phyloP scores from a whole-genome alignment of 2,797 vertebrate species.

The Odontamblyopus lacepedii region DNA sequence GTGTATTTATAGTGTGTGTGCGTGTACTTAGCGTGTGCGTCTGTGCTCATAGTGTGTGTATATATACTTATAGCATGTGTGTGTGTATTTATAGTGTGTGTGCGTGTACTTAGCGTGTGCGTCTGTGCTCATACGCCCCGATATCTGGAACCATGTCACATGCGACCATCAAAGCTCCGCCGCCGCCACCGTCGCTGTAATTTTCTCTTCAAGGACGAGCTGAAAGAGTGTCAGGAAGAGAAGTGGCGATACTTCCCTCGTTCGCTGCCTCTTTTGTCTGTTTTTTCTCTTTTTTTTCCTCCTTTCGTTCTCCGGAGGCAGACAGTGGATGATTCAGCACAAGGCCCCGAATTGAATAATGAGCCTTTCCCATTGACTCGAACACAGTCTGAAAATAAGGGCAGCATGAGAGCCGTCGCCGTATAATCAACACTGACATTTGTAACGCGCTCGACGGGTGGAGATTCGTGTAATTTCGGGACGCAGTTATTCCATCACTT shows the following conservation, averaged over 20 bases:
- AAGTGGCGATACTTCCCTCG: conserved; percentile 42
- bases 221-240: conserved; percentile 58
- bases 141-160: conserved; percentile 54
- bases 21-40: no score
- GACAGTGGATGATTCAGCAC: conserved; percentile 60
- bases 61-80: no score
- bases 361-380: conserved; percentile 6
- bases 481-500: not conserved
- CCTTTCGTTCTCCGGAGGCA: conserved; percentile 36
- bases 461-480: not conserved
- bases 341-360: conserved; percentile 31
- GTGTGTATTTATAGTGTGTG: no score
- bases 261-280: conserved; percentile 38
- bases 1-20: no score
- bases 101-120: no score
- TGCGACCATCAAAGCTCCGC: conserved; percentile 54
- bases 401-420: not conserved
- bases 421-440: not conserved
- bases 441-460: not conserved
- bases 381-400: not conserved
- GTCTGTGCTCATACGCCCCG: conserved; percentile 47
- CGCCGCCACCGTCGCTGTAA: conserved; percentile 35
- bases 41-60: no score
- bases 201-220: conserved; percentile 67
- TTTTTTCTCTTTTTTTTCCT: conserved; percentile 37